phyloP scores from a whole-genome alignment of 2,113 vertebrate species.

The Brachypodius melanocephalos region DNA sequence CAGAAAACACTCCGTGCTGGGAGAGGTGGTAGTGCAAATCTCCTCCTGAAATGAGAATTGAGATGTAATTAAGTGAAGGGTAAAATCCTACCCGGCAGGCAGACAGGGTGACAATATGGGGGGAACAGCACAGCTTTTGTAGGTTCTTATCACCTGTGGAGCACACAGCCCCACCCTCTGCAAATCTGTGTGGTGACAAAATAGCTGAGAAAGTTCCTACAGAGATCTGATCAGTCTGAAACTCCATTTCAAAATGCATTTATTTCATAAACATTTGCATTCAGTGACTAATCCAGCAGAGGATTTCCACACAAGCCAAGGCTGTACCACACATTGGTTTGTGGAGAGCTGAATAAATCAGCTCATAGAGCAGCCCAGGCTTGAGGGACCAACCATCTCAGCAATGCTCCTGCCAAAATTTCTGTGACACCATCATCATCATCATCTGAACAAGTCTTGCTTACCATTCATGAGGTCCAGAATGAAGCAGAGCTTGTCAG shows the following conservation, averaged over 20 bases:
- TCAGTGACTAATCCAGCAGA: background rate
- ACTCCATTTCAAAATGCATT: background rate
- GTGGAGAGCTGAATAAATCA: background rate
- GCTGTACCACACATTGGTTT: background rate
- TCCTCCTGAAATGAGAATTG: conserved; percentile 76
- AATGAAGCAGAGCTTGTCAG: conserved; percentile 98
- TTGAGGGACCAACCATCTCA: background rate
- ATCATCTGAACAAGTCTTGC: background rate
- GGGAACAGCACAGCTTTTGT: background rate
- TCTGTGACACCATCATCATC: background rate
- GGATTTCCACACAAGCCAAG: background rate
- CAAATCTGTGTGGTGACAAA: background rate
- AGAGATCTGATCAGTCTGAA: background rate
- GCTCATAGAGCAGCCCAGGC: background rate
- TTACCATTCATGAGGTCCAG: conserved; percentile 98
- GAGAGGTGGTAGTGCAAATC: conserved; percentile 98
- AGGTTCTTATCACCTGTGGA: background rate
- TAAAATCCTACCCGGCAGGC: background rate
- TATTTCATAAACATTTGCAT: background rate
- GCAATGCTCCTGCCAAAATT: background rate
- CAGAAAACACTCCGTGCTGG: conserved; percentile 95
- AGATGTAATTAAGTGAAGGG: background rate
- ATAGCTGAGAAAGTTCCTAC: background rate
- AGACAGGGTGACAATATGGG: background rate
- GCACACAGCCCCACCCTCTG: background rate